Conservation (phyloP, 2,888 invertebrate species). For the Tuberolachnus salignus region DNA sequence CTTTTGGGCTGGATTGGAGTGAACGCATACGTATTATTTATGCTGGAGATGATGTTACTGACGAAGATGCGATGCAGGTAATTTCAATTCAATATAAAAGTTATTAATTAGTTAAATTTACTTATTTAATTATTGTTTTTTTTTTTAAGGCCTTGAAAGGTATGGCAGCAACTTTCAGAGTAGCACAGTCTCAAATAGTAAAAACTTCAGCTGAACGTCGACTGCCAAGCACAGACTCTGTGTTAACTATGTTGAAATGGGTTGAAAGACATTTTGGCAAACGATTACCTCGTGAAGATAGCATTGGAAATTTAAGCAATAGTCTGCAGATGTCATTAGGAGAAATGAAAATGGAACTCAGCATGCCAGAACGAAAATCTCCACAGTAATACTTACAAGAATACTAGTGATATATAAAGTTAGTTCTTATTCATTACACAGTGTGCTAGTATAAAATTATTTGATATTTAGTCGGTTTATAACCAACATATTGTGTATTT, state of each 20-base stretch:
- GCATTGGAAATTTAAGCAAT: constrained; percentile 50
- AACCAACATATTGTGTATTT: neutral
- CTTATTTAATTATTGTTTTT: neutral
- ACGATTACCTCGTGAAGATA: constrained; percentile 57
- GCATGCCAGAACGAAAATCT: constrained; percentile 49
- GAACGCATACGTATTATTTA: constrained; percentile 88
- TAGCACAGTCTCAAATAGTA: constrained; percentile 81
- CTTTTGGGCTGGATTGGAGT: constrained; percentile 90
- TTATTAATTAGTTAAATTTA: constrained; percentile 33
- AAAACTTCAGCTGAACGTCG: constrained; percentile 87
- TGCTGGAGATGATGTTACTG: constrained; percentile 86
- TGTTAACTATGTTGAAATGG: constrained; percentile 72
- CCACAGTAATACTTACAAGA: constrained; percentile 18
- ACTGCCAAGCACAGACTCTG: constrained; percentile 86
- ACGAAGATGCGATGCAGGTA: constrained; percentile 90
- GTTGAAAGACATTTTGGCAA: constrained; percentile 57
- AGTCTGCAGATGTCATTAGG: constrained; percentile 54
- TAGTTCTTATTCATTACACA: constrained; percentile 26
- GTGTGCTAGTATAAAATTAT: constrained; percentile 7
- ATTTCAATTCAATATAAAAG: constrained; percentile 62
- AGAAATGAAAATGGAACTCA: constrained; percentile 57
- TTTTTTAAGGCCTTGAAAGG: constrained; percentile 80
- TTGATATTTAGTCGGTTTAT: neutral
- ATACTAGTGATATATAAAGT: constrained; percentile 8
- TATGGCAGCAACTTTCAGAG: constrained; percentile 91